Percentiles rank a stretch among this genome's conserved stretches.
These are phyloP conservation scores for Epiperipatus broadwayi DNA, from an alignment of 2,888 invertebrate genomes.

Conservation along the genomic window DNA sequence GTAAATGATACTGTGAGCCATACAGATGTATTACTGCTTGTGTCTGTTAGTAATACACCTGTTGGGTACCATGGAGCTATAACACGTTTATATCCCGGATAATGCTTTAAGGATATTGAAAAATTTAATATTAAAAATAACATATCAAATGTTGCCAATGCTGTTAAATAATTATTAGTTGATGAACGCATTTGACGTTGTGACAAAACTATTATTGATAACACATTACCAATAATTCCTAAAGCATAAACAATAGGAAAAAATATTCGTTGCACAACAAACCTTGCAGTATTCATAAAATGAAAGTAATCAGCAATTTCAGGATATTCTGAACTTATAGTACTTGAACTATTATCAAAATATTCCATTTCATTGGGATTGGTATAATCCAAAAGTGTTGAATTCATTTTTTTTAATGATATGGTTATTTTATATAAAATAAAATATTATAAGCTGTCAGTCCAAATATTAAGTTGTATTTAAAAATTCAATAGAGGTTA, in stretches of 20 bases:
- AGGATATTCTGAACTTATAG: not conserved
- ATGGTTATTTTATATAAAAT: no score
- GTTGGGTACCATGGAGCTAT: conserved; percentile 28
- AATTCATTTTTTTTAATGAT: no score
- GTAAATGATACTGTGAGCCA: conserved; percentile 57
- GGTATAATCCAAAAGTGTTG: no score
- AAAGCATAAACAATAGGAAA: conserved; percentile 43
- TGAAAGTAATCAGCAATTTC: no score
- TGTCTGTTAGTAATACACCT: conserved; percentile 43
- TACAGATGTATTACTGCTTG: conserved; percentile 43
- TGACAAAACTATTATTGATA: conserved; percentile 37
- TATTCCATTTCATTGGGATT: no score
- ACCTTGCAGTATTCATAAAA: conserved; percentile 16
- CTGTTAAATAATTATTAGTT: conserved; percentile 52
- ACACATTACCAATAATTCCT: conserved; percentile 45
- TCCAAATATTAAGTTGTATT: no score
- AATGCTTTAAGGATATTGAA: conserved; percentile 41
- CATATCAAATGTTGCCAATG: conserved; percentile 48
- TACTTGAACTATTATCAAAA: no score
- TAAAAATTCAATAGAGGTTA: no score
- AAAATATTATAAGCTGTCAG: no score
- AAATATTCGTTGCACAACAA: conserved; percentile 38
- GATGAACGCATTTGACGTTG: conserved; percentile 48
- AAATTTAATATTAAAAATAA: conserved; percentile 45
- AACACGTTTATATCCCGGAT: conserved; percentile 31